A percentile compares a stretch with the other conserved stretches of the same genome.
phyloP scores from a whole-genome alignment of 2,113 vertebrate genomes.

The Acrocephalus arundinaceus region DNA sequence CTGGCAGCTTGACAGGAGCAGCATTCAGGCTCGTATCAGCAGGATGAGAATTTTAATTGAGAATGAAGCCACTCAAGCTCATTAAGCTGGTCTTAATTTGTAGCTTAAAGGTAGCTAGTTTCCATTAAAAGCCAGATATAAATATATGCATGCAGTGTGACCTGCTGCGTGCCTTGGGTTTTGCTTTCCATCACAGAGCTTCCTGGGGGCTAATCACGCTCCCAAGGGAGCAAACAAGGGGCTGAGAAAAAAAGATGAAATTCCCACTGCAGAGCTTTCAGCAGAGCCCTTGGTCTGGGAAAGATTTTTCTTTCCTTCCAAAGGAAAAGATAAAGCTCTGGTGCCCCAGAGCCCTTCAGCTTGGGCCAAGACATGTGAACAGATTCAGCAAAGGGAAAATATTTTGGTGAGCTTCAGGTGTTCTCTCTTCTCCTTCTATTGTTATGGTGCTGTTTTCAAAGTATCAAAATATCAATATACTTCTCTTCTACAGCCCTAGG shows the following conservation, averaged over 20 bases:
- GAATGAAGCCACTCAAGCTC: not conserved
- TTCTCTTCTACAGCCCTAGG: not conserved
- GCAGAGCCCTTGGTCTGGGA: not conserved
- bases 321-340: not conserved
- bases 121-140: not conserved
- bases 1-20: not conserved
- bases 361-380: not conserved
- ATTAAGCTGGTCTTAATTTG: constrained; percentile 14
- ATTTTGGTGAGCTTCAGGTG: not conserved
- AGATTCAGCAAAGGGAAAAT: not conserved
- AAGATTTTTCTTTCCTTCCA: not conserved
- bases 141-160: not conserved
- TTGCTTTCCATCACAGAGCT: not conserved
- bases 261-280: not conserved
- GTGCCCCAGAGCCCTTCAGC: not conserved
- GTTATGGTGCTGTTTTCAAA: not conserved
- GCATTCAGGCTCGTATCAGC: not conserved
- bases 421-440: not conserved
- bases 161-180: not conserved
- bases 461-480: not conserved
- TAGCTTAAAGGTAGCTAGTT: not conserved
- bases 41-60: constrained; percentile 14
- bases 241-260: not conserved
- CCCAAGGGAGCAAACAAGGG: not conserved
- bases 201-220: not conserved